These are phyloP conservation scores for Actinernus sp. DNA, from an alignment of 92 coral and sea anemone genomes.

Conservation along the genomic window DNA sequence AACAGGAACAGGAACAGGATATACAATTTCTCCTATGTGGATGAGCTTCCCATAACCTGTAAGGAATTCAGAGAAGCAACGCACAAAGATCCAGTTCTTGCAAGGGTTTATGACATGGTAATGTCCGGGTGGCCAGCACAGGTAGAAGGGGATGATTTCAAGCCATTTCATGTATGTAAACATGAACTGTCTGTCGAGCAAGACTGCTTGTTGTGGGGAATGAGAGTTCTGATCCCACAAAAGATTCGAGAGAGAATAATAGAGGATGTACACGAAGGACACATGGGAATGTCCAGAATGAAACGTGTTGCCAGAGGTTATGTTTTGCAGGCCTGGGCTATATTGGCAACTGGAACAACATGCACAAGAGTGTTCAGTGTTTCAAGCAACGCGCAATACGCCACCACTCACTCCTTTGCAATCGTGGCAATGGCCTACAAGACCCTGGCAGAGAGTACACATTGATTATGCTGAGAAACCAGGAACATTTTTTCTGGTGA, in stretches of 20 bases:
- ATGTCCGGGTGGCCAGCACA: constrained; percentile 62
- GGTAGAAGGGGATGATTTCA: constrained; percentile 34
- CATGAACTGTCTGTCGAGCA: constrained; percentile 56
- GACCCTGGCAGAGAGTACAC: constrained; percentile 26
- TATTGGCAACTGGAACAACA: no score
- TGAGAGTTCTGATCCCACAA: constrained; percentile 57
- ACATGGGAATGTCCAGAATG: no score
- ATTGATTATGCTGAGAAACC: neutral
- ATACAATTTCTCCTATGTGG: neutral
- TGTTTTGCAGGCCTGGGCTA: no score
- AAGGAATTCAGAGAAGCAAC: constrained; percentile 47
- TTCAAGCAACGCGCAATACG: no score
- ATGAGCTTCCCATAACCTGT: constrained; percentile 54
- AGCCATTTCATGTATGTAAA: constrained; percentile 48
- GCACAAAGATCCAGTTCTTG: constrained; percentile 61
- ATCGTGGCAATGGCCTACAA: constrained; percentile 41
- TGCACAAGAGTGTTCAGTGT: no score
- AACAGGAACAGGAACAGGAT: no score
- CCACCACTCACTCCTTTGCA: constrained; percentile 36
- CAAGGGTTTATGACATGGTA: constrained; percentile 36
- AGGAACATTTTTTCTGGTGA: neutral
- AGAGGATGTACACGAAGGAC: no score
- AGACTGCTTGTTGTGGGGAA: constrained; percentile 75
- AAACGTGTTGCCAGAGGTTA: no score
- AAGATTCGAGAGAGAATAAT: constrained; percentile 34